Conservation (phyloP, 2,113 vertebrate genomes). For the Falco punctatus region DNA sequence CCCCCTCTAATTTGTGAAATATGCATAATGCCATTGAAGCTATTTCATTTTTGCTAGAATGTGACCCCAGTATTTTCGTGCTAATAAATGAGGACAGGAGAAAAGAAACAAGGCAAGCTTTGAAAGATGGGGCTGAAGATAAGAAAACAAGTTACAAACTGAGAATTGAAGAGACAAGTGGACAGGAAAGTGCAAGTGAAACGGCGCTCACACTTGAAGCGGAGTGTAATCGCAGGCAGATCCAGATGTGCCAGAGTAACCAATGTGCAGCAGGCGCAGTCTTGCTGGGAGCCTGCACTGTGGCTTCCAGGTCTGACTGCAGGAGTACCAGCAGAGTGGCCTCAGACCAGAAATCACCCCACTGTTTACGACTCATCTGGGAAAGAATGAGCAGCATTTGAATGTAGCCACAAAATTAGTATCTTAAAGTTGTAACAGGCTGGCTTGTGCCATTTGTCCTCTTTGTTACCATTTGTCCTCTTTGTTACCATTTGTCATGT, state of each 20-base stretch:
- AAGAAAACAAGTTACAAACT: background rate
- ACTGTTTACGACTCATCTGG: background rate
- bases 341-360: background rate
- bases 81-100: background rate
- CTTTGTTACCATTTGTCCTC: constrained; percentile 14
- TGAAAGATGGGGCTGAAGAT: background rate
- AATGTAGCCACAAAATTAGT: constrained; percentile 2
- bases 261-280: accelerated
- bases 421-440: background rate
- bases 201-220: background rate
- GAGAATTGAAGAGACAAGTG: background rate
- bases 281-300: accelerated
- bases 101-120: background rate
- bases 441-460: background rate
- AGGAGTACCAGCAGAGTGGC: background rate
- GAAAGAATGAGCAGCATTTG: background rate
- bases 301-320: background rate
- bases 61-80: background rate
- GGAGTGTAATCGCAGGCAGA: background rate
- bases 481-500: background rate
- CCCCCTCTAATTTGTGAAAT: background rate
- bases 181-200: background rate
- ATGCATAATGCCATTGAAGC: background rate
- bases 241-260: background rate
- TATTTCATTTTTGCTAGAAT: background rate